phyloP scores from a whole-genome alignment of 2,113 vertebrate species.

The Amazona vittata region DNA sequence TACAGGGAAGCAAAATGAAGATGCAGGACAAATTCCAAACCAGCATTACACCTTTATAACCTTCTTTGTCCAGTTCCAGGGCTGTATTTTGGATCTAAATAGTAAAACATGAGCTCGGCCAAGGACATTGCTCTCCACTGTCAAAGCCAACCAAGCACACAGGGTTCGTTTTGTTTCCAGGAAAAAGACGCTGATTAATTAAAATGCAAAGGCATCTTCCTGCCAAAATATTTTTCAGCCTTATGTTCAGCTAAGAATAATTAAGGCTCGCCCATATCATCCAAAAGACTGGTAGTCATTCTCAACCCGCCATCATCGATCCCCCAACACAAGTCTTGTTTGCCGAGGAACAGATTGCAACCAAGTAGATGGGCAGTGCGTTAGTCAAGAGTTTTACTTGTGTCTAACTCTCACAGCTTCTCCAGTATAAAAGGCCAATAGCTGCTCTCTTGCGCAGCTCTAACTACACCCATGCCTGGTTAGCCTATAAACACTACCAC shows the following conservation, averaged over 20 bases:
- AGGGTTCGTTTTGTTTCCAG: background rate
- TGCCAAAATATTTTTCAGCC: conserved; percentile 55
- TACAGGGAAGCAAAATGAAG: background rate
- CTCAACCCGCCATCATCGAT: background rate
- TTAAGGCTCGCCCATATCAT: background rate
- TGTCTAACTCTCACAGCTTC: background rate
- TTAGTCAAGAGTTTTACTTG: background rate
- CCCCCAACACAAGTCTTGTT: background rate
- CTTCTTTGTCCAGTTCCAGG: background rate
- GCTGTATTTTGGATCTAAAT: background rate
- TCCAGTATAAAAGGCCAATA: fast-evolving
- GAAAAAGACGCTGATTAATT: conserved; percentile 20
- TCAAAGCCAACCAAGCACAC: background rate
- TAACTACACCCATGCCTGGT: background rate
- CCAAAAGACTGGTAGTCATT: background rate
- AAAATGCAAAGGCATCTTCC: conserved; percentile 9
- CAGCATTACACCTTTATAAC: background rate
- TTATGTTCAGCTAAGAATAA: conserved; percentile 51
- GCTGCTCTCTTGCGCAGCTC: background rate
- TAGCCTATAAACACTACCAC: background rate
- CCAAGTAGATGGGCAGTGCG: background rate
- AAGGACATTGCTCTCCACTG: background rate
- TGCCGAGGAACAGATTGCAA: background rate
- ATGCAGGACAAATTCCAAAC: background rate
- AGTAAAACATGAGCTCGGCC: background rate